Percentiles rank a stretch among this genome's conserved stretches.
Conservation (phyloP, 2,797 vertebrate genomes). For the Emydoidea blandingii region DNA sequence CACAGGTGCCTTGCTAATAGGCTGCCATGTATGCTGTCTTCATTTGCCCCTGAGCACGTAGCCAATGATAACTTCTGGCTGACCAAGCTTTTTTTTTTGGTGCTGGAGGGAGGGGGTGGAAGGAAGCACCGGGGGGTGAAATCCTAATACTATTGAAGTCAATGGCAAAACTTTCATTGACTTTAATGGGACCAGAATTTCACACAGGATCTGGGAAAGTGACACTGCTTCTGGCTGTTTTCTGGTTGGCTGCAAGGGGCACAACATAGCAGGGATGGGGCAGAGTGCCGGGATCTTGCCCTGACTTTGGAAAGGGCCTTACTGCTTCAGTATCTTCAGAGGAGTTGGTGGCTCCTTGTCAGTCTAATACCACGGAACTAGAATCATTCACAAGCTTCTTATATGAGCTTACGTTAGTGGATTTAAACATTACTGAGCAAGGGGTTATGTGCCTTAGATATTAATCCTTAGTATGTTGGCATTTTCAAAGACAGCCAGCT, state of each 20-base stretch:
- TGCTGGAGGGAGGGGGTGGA: background rate
- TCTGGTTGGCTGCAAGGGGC: background rate
- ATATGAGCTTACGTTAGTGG: background rate
- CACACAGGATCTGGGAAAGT: background rate
- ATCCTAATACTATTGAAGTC: background rate
- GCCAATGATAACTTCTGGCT: accelerated
- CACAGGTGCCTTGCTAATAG: background rate
- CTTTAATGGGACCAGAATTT: background rate
- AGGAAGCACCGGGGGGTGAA: background rate
- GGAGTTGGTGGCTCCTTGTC: background rate
- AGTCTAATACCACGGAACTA: accelerated
- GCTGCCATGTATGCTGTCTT: background rate
- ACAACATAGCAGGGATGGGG: background rate
- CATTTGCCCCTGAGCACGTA: background rate
- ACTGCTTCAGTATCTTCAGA: background rate
- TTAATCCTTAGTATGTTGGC: accelerated
- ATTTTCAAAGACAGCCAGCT: background rate
- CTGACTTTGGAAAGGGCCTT: background rate
- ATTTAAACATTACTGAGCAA: background rate
- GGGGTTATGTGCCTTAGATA: background rate
- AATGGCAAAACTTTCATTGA: too few species aligned
- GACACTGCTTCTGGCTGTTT: background rate
- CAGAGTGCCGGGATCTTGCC: background rate
- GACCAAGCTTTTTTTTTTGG: background rate
- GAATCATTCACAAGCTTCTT: accelerated